phyloP scores from a whole-genome alignment of 2,888 invertebrate genomes.

The Machimus rusticus region DNA sequence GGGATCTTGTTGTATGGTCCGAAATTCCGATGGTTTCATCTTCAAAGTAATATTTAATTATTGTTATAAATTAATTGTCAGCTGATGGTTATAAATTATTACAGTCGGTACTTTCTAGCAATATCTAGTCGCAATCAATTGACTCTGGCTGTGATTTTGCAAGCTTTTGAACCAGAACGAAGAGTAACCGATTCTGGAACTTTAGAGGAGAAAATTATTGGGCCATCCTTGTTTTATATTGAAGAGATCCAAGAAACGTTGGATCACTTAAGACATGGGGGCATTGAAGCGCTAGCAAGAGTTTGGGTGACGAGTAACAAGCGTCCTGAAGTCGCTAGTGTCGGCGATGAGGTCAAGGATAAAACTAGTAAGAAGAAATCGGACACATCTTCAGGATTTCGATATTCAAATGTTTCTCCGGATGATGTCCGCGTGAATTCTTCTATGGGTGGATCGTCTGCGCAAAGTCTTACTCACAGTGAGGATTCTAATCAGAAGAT shows the following conservation, averaged over 20 bases:
- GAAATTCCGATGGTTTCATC: constrained; percentile 65
- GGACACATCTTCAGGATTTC: constrained; percentile 57
- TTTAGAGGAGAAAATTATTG: constrained; percentile 59
- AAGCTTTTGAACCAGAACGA: constrained; percentile 42
- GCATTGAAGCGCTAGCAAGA: constrained; percentile 74
- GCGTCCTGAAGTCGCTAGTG: constrained; percentile 62
- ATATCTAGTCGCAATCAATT: constrained; percentile 77
- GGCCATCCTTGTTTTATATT: constrained; percentile 84
- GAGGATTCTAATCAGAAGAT: constrained; percentile 53
- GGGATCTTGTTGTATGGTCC: constrained; percentile 78
- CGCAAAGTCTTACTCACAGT: constrained; percentile 57
- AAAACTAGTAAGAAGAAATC: constrained; percentile 47
- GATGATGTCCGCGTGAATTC: constrained; percentile 56
- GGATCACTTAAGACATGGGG: constrained; percentile 77
- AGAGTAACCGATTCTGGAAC: constrained; percentile 46
- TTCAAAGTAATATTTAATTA: constrained; percentile 17
- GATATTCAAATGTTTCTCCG: constrained; percentile 66
- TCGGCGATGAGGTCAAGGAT: neutral
- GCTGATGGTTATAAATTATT: neutral
- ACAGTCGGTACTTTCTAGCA: constrained; percentile 75
- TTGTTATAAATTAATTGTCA: neutral
- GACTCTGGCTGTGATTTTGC: constrained; percentile 73
- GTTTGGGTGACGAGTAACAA: constrained; percentile 73
- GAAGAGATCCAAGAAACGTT: constrained; percentile 90
- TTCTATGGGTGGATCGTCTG: constrained; percentile 57